phyloP scores from a whole-genome alignment of 2,888 invertebrate species.

The Busseola fusca region DNA sequence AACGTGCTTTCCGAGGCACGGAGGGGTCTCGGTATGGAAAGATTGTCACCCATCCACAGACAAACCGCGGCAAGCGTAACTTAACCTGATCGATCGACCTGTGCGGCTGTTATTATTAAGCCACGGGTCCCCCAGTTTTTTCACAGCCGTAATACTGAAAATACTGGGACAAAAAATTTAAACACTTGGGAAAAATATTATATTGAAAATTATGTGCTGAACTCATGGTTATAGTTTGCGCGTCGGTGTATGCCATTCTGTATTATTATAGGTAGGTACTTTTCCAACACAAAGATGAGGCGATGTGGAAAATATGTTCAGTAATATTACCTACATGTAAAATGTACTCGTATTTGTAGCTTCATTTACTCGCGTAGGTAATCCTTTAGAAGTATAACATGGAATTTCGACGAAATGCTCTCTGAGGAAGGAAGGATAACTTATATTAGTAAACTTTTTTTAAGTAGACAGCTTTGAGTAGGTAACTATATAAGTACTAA shows the following conservation, averaged over 20 bases:
- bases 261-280: not conserved
- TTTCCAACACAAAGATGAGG: not conserved
- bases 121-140: too few relatives aligned
- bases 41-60: too few relatives aligned
- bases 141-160: not conserved
- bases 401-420: slow-evolving; percentile 11
- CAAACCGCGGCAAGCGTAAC: too few relatives aligned
- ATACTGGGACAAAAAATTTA: not conserved
- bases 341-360: slow-evolving; percentile 8
- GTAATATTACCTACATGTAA: not conserved
- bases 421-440: not conserved
- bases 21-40: too few relatives aligned
- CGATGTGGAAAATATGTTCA: not conserved
- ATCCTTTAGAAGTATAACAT: slow-evolving; percentile 2
- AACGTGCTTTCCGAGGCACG: too few relatives aligned
- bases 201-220: too few relatives aligned
- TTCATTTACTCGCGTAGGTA: slow-evolving; percentile 3
- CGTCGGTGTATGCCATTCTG: not conserved
- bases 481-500: not conserved
- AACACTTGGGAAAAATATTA: too few relatives aligned
- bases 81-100: too few relatives aligned
- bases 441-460: not conserved
- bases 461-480: not conserved
- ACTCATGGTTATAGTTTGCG: too few relatives aligned
- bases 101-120: too few relatives aligned